Conservation (phyloP, 2,888 invertebrate species). For the Ichneumoninae sp. region DNA sequence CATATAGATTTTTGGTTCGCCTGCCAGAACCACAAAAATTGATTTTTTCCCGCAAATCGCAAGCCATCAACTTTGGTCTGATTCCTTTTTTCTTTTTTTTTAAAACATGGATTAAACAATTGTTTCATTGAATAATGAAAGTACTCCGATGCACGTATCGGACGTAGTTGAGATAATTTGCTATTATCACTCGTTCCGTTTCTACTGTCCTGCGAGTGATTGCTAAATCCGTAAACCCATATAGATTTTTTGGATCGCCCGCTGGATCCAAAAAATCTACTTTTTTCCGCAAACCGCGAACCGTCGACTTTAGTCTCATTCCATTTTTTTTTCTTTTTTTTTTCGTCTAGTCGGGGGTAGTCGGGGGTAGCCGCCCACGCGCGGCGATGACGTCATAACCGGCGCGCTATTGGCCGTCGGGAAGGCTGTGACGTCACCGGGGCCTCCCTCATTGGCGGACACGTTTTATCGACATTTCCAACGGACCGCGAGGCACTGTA, state of each 20-base stretch:
- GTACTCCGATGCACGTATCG: no score
- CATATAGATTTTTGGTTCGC: no score
- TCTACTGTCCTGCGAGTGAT: not conserved
- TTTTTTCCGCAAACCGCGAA: no score
- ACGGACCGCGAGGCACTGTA: conserved; percentile 70
- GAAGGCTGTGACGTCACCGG: conserved; percentile 80
- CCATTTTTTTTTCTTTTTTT: not conserved
- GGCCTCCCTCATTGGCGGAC: conserved; percentile 81
- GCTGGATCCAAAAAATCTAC: no score
- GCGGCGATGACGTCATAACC: conserved; percentile 78
- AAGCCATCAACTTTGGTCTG: no score
- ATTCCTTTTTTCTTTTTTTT: not conserved
- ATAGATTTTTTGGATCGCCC: no score
- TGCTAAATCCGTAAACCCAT: conserved; percentile 30
- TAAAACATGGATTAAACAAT: no score
- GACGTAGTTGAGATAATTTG: not conserved
- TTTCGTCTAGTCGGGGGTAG: conserved; percentile 69
- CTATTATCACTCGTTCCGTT: not conserved
- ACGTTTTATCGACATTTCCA: conserved; percentile 84
- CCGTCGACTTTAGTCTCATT: no score
- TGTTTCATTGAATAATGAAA: no score
- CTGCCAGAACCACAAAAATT: no score
- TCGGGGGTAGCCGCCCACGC: conserved; percentile 79
- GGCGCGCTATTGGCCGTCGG: conserved; percentile 80
- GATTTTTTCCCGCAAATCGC: no score